Conservation (phyloP, 2,888 invertebrate species). For the Dasypogon diadema region DNA sequence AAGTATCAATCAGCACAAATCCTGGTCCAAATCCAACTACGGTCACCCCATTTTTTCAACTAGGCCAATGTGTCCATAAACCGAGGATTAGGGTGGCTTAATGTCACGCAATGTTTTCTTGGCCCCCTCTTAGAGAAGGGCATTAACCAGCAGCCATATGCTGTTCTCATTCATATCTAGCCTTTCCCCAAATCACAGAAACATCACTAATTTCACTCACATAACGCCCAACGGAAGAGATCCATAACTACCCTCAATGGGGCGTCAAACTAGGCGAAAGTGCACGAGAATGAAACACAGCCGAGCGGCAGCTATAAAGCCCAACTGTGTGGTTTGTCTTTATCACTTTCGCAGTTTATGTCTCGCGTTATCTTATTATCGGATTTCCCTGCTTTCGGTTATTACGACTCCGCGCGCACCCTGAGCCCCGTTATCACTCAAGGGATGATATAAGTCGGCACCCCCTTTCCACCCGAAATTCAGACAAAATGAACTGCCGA, state of each 20-base stretch:
- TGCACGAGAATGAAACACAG: neutral
- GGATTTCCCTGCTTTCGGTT: slow-evolving; percentile 24
- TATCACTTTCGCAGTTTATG: slow-evolving; percentile 35
- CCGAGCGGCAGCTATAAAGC: neutral
- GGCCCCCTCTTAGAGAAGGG: neutral
- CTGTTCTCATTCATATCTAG: slow-evolving; percentile 12
- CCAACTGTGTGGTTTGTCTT: slow-evolving; percentile 33
- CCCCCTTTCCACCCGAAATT: neutral
- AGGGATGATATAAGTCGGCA: slow-evolving; percentile 29
- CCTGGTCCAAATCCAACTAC: neutral
- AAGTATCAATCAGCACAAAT: slow-evolving; percentile 35
- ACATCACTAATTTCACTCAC: slow-evolving; percentile 22
- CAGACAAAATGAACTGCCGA: slow-evolving; percentile 14
- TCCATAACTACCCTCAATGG: neutral
- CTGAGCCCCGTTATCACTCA: slow-evolving; percentile 20
- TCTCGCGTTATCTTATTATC: slow-evolving; percentile 35
- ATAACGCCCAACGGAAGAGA: neutral
- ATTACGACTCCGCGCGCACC: neutral
- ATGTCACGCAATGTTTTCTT: slow-evolving; percentile 8
- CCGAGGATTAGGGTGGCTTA: slow-evolving; percentile 25
- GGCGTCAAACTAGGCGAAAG: slow-evolving; percentile 18
- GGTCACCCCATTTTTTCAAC: slow-evolving; percentile 8
- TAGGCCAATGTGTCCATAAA: slow-evolving; percentile 24
- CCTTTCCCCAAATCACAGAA: slow-evolving; percentile 26
- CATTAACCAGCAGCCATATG: slow-evolving; percentile 7